Evolutionary conservation across 1,140 invertebrate species (phyloP).

Genomic region (Nymphalis io): DNA sequence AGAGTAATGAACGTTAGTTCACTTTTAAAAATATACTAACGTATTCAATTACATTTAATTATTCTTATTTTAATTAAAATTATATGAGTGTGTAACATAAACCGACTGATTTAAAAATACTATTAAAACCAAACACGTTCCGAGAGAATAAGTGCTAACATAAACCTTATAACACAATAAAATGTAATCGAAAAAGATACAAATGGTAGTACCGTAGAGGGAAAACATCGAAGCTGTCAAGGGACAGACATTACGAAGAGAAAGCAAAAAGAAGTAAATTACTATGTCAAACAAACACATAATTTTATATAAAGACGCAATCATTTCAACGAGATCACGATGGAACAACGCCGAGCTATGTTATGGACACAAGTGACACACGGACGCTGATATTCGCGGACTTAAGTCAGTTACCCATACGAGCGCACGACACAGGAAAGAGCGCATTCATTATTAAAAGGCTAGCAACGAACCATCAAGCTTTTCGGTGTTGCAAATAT

Average conservation of each 20-base stretch:
- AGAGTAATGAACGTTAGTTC: too few relatives aligned
- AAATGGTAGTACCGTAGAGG: constrained; percentile 26
- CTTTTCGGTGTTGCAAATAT: too few relatives aligned
- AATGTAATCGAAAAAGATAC: constrained; percentile 34
- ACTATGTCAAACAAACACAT: constrained; percentile 64
- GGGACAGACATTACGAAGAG: constrained; percentile 23
- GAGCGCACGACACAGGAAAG: too few relatives aligned
- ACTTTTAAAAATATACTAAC: too few relatives aligned
- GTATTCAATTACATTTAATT: too few relatives aligned
- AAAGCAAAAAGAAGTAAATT: constrained; percentile 45
- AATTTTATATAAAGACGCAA: constrained; percentile 70
- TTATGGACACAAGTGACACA: constrained; percentile 50
- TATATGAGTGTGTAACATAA: neutral
- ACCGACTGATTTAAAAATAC: neutral
- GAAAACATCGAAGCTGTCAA: constrained; percentile 20
- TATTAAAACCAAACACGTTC: constrained; percentile 15
- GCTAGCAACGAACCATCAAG: too few relatives aligned
- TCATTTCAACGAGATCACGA: constrained; percentile 64
- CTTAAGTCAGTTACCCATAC: neutral
- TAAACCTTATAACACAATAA: constrained; percentile 30
- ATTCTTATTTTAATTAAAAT: neutral
- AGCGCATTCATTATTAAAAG: neutral
- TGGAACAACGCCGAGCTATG: constrained; percentile 59
- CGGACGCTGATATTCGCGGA: neutral
- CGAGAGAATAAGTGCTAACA: constrained; percentile 29